Evolutionary conservation across 2,113 vertebrate species (phyloP).

Genomic region (Myodes glareolus): DNA sequence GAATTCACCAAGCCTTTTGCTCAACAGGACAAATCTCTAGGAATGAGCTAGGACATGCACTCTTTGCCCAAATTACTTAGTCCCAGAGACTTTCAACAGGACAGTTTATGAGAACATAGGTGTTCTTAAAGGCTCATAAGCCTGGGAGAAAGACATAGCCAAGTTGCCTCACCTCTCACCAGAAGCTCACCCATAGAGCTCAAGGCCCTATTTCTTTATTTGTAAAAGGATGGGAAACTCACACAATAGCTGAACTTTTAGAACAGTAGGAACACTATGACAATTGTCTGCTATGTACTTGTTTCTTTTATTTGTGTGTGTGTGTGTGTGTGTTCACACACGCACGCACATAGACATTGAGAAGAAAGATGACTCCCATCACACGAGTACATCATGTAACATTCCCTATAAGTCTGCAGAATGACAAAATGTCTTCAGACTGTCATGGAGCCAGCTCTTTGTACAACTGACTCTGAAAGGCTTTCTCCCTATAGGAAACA

Average conservation of each 20-base stretch:
- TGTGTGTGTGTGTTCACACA: neutral
- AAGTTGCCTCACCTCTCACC: neutral
- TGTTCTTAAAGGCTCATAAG: neutral
- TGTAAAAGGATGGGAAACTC: neutral
- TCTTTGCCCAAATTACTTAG: conserved; percentile 9
- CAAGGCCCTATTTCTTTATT: neutral
- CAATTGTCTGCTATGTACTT: neutral
- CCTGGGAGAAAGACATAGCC: neutral
- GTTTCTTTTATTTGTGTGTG: neutral
- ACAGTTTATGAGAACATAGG: neutral
- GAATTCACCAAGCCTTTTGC: neutral
- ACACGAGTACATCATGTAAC: neutral
- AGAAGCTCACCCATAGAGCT: neutral
- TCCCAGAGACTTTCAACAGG: neutral
- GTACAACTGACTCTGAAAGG: conserved; percentile 11
- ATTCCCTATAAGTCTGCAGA: neutral
- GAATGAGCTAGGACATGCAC: neutral
- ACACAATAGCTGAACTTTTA: neutral
- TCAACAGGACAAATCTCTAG: neutral
- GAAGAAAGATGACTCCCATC: neutral
- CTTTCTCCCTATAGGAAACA: neutral
- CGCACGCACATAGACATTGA: neutral
- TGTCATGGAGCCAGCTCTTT: neutral
- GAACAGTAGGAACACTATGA: neutral
- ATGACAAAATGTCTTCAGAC: neutral